Conservation (phyloP, 2,113 vertebrate species). For the Salvelinus alpinus region DNA sequence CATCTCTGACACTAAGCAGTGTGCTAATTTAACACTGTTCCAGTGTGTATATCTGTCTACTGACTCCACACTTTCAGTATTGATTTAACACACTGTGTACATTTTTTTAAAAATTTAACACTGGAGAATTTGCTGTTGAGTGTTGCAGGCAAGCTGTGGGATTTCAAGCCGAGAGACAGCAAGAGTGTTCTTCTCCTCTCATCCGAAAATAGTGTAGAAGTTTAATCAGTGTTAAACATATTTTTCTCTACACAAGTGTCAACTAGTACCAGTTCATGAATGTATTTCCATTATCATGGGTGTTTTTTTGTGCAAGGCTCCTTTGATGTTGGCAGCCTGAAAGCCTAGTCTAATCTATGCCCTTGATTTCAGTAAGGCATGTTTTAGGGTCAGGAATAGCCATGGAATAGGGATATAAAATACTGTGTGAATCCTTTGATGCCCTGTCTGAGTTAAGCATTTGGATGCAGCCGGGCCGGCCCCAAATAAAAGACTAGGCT, state of each 20-base stretch:
- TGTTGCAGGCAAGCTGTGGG: not conserved
- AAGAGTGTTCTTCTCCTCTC: not conserved
- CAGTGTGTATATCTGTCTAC: no score
- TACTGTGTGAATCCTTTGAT: constrained; percentile 58
- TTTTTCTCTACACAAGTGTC: constrained; percentile 41
- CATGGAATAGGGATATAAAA: constrained; percentile 38
- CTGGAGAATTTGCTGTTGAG: not conserved
- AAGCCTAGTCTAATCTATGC: constrained; percentile 61
- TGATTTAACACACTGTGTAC: no score
- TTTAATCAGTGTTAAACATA: constrained; percentile 50
- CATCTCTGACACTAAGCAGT: no score
- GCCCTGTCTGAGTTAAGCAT: constrained; percentile 45
- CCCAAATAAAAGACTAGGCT: constrained; percentile 23
- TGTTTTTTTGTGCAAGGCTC: constrained; percentile 22
- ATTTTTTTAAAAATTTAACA: no score
- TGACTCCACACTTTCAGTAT: no score
- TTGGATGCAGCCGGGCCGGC: constrained; percentile 25
- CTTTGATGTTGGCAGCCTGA: constrained; percentile 64
- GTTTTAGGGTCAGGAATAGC: constrained; percentile 58
- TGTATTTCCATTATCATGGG: constrained; percentile 45
- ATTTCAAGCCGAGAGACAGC: not conserved
- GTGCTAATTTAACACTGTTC: no score
- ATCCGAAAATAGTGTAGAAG: not conserved
- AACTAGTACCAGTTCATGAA: constrained; percentile 46
- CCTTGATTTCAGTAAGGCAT: constrained; percentile 60